Evolutionary conservation across 2,113 vertebrate genomes (phyloP).

Genomic region (Anolis sagrei): DNA sequence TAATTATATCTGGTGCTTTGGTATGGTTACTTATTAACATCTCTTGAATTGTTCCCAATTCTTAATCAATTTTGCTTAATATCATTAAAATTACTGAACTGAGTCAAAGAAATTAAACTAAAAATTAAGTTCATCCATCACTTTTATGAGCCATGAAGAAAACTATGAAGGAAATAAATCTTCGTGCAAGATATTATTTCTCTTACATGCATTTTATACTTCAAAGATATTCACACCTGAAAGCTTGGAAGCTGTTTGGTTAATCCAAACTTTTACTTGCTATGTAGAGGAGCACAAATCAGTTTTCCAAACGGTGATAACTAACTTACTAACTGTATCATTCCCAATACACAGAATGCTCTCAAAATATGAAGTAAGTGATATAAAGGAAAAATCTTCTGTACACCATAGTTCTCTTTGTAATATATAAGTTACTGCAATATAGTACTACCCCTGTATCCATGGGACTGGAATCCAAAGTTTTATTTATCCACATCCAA

Average conservation of each 20-base stretch:
- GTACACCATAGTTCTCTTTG: constrained; percentile 24
- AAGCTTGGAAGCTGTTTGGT: constrained; percentile 61
- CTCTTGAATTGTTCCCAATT: constrained; percentile 63
- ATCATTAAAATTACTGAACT: constrained; percentile 78
- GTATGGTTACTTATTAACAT: constrained; percentile 51
- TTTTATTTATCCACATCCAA: too few relatives aligned
- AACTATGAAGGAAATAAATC: constrained; percentile 76
- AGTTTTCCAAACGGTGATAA: constrained; percentile 14
- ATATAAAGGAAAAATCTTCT: constrained; percentile 31
- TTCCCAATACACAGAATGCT: constrained; percentile 29
- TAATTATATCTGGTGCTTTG: constrained; percentile 36
- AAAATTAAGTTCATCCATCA: constrained; percentile 86
- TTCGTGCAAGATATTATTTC: constrained; percentile 65
- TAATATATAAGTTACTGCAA: constrained; percentile 27
- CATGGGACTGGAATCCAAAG: too few relatives aligned
- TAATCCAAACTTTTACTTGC: constrained; percentile 63
- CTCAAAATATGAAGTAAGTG: constrained; percentile 25
- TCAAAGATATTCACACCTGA: constrained; percentile 65
- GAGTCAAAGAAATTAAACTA: constrained; percentile 81
- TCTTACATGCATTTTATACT: constrained; percentile 65
- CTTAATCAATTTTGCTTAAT: constrained; percentile 74
- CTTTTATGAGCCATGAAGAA: constrained; percentile 82
- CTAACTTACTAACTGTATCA: constrained; percentile 16
- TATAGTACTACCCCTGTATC: background rate
- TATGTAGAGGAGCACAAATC: constrained; percentile 58